These are phyloP conservation scores for Colistium nudipinnis DNA, from an alignment of 2,113 vertebrate species.

Conservation along the genomic window DNA sequence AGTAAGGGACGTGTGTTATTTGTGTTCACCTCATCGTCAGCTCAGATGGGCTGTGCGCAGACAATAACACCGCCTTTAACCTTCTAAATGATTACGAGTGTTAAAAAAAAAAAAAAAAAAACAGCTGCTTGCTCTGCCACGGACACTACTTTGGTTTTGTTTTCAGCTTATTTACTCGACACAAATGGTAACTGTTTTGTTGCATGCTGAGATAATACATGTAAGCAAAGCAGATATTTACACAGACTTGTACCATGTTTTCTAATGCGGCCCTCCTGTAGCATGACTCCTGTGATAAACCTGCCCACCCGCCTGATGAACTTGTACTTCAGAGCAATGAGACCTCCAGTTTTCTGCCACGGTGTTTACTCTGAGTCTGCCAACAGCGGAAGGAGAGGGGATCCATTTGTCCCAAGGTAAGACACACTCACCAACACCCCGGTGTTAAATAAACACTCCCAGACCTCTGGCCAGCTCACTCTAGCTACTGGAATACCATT, in stretches of 20 bases:
- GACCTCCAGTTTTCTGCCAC: constrained; percentile 65
- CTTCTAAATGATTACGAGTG: constrained; percentile 76
- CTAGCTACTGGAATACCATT: constrained; percentile 72
- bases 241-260: neutral
- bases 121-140: constrained; percentile 46
- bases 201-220: neutral
- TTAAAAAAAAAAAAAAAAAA: constrained; percentile 66
- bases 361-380: constrained; percentile 69
- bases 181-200: neutral
- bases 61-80: constrained; percentile 74
- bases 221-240: neutral
- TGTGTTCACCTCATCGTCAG: constrained; percentile 79
- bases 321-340: constrained; percentile 64
- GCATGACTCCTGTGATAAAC: constrained; percentile 37
- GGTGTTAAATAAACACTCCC: constrained; percentile 79
- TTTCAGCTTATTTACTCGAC: constrained; percentile 25
- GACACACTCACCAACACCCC: constrained; percentile 59
- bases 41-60: constrained; percentile 73
- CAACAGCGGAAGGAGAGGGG: constrained; percentile 52
- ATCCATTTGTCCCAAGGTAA: constrained; percentile 79
- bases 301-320: constrained; percentile 63
- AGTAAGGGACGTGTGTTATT: constrained; percentile 69
- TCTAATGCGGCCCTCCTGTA: constrained; percentile 21
- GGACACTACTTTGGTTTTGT: constrained; percentile 1
- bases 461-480: constrained; percentile 74